Conservation (phyloP, 2,113 vertebrate species). For the Circaetus cinerascens region DNA sequence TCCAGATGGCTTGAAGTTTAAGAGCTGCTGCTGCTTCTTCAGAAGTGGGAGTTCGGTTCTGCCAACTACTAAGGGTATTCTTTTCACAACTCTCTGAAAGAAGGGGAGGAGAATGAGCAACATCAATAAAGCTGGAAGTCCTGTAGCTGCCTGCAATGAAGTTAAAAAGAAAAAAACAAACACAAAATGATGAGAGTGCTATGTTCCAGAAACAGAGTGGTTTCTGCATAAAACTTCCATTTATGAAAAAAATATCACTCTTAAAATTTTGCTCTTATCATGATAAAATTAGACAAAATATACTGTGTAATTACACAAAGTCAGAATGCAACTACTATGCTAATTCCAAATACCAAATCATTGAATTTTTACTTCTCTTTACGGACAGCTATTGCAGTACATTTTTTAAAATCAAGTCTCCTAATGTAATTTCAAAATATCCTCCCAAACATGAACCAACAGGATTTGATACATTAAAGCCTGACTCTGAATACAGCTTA, state of each 20-base stretch:
- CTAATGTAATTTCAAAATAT: neutral
- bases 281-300: neutral
- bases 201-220: neutral
- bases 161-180: neutral
- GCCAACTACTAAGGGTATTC: slow-evolving; percentile 54
- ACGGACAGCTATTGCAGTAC: neutral
- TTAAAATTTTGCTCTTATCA: neutral
- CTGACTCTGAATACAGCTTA: neutral
- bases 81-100: slow-evolving; percentile 8
- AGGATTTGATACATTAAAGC: neutral
- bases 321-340: neutral
- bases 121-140: neutral
- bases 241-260: neutral
- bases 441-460: neutral
- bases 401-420: neutral
- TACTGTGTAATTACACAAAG: neutral
- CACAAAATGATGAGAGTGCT: neutral
- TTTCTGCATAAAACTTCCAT: neutral
- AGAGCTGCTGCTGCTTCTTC: slow-evolving; percentile 69
- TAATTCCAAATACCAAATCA: neutral
- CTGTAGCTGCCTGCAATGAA: neutral
- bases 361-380: neutral
- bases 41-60: slow-evolving; percentile 57
- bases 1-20: slow-evolving; percentile 74
- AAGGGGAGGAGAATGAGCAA: neutral